Conservation (phyloP, 2,113 vertebrate genomes). For the Andinoacara biseriatus region DNA sequence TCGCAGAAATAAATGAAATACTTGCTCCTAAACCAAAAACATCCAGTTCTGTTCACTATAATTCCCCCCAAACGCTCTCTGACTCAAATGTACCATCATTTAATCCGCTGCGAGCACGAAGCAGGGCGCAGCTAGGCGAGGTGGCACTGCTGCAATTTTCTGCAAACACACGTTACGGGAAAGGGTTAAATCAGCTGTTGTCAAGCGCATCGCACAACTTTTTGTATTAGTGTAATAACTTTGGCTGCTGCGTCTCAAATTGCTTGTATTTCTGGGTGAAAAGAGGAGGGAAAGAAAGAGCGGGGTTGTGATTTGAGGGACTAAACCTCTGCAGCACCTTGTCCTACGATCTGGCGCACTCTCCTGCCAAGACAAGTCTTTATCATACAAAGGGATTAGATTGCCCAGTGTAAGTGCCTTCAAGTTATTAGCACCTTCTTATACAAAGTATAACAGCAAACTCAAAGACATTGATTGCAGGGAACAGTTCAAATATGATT, state of each 20-base stretch:
- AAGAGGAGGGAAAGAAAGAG: conserved; percentile 42
- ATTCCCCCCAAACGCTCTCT: neutral
- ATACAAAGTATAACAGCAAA: conserved; percentile 86
- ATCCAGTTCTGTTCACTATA: neutral
- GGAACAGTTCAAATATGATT: conserved; percentile 87
- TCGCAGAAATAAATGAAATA: neutral
- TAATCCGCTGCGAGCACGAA: neutral
- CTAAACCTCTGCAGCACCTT: conserved; percentile 77
- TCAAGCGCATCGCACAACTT: conserved; percentile 52
- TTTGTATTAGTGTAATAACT: conserved; percentile 48
- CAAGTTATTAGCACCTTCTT: conserved; percentile 87
- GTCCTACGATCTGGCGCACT: conserved; percentile 78
- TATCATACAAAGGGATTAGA: conserved; percentile 84
- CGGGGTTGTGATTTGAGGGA: conserved; percentile 64
- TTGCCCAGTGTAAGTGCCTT: conserved; percentile 82
- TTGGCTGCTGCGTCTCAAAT: conserved; percentile 31
- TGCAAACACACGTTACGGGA: neutral
- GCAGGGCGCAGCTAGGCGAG: neutral
- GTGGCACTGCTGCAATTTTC: neutral
- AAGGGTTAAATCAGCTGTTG: conserved; percentile 39
- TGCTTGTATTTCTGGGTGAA: conserved; percentile 50
- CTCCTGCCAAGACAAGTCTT: conserved; percentile 74
- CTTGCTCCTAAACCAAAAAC: neutral
- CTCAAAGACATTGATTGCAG: conserved; percentile 85
- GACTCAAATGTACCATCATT: neutral